Conservation (phyloP, 1,140 invertebrate species). For the Prorops nasuta region DNA sequence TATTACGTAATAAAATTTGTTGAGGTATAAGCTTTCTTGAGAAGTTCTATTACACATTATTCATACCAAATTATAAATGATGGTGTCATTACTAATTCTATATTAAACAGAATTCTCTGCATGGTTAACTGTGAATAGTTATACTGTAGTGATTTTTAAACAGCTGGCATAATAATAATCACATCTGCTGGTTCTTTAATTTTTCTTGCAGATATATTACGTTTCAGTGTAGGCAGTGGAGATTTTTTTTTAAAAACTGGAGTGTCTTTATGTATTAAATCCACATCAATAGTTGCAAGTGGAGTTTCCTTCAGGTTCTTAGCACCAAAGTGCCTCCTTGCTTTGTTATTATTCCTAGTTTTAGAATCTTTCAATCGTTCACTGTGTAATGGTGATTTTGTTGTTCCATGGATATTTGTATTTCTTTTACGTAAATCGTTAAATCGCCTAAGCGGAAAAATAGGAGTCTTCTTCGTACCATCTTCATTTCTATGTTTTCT, state of each 20-base stretch:
- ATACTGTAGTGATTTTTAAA: too few relatives aligned
- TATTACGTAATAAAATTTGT: too few relatives aligned
- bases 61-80: too few relatives aligned
- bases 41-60: too few relatives aligned
- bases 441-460: neutral
- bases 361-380: conserved; percentile 2
- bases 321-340: conserved; percentile 6
- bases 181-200: conserved; percentile 17
- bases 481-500: conserved; percentile 29
- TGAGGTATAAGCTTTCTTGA: too few relatives aligned
- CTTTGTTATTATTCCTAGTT: neutral
- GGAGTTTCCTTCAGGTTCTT: conserved; percentile 30
- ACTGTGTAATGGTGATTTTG: neutral
- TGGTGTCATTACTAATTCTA: too few relatives aligned
- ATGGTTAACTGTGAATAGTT: too few relatives aligned
- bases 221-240: conserved; percentile 37
- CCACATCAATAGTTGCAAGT: conserved; percentile 40
- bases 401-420: neutral
- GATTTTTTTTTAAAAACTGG: conserved; percentile 39
- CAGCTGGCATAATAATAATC: too few relatives aligned
- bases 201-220: conserved; percentile 24
- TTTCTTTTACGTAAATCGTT: neutral
- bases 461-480: neutral
- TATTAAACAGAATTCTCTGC: too few relatives aligned
- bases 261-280: conserved; percentile 24